These are phyloP conservation scores for Cacoxenus indagator DNA, from an alignment of 2,888 invertebrate genomes.

Conservation along the genomic window DNA sequence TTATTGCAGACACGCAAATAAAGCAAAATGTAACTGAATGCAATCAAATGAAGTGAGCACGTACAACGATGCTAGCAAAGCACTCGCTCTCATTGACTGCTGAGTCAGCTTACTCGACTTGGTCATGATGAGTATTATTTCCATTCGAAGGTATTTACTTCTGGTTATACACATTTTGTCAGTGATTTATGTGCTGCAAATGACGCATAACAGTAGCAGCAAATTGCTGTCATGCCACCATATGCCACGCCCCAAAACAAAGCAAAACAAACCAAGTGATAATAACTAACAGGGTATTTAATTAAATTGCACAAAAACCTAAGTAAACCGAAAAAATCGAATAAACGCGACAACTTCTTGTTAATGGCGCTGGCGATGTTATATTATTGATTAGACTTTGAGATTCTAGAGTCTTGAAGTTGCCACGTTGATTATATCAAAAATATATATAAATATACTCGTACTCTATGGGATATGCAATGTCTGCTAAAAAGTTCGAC, in stretches of 20 bases:
- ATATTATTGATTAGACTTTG: no score
- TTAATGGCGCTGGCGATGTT: no score
- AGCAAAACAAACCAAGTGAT: not conserved
- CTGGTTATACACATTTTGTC: not conserved
- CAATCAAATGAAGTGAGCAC: not conserved
- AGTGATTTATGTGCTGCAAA: slow-evolving; percentile 4
- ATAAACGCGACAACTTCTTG: no score
- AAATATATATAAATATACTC: no score
- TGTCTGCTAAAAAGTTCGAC: no score
- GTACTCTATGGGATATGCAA: no score
- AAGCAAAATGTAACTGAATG: not conserved
- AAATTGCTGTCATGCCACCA: not conserved
- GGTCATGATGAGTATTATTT: slow-evolving; percentile 9
- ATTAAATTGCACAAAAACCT: slow-evolving; percentile 8
- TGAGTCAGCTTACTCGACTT: slow-evolving; percentile 7
- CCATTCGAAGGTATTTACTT: not conserved
- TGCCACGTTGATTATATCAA: no score
- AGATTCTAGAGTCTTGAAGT: no score
- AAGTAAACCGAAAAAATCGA: no score
- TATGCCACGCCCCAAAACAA: not conserved
- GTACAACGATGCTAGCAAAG: not conserved
- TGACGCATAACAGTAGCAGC: not conserved
- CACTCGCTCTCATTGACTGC: not conserved
- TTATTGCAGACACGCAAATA: slow-evolving; percentile 1
- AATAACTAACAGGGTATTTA: slow-evolving; percentile 6